Base-by-base conservation (phyloP, 1,140 invertebrate genomes). In the Coptotermes formosanus region DNA sequence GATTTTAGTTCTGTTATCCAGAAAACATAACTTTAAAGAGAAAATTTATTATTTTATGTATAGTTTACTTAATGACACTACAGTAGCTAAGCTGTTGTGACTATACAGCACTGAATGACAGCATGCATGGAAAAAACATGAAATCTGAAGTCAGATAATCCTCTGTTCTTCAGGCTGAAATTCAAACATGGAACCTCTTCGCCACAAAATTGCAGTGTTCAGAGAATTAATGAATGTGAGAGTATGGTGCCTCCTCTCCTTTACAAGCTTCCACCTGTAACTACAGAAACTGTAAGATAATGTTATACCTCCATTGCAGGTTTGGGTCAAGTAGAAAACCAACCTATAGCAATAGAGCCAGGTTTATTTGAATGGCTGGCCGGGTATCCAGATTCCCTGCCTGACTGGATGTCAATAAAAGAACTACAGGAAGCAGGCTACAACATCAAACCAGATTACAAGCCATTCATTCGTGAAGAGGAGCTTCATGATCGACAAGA, bases 311-410 rank as follows among this genome's bases (percentile, higher is more conserved):
- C 25, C 45, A 23, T 84, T 48, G 3, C 89, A 93, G 93, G 93
- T 82, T 88, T 94, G 55, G 92, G 92, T 87, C 86, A 91, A 69
- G 91, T 89, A 38, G 88, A 91, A 19, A 87, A 91, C 59, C 87
- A 93, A 64, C 90, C 91, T 82, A 94, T 98, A n/a, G 93, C 93
- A 88, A 92, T 98, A 43, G 98, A 99, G 89, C 97, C 97, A 0
- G 97, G 96, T 2, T 90, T 99, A 30, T 98, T 98, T 90, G 98
- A 99, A 90, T 98, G 96, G 96, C 92, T 97, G 86, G 94, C 94
- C n/a, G 98, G 97, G 97, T 97, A 98, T 91, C 93, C 94, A 8
- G 94, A 95, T 85, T 93, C 93, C 0, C 90, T 97, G 88, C 97
- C 97, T 23, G 92, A 93, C 32, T 99, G 96, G 94, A 95, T 98